Conservation (phyloP, 2,888 invertebrate genomes). For the Aphodius granarius region DNA sequence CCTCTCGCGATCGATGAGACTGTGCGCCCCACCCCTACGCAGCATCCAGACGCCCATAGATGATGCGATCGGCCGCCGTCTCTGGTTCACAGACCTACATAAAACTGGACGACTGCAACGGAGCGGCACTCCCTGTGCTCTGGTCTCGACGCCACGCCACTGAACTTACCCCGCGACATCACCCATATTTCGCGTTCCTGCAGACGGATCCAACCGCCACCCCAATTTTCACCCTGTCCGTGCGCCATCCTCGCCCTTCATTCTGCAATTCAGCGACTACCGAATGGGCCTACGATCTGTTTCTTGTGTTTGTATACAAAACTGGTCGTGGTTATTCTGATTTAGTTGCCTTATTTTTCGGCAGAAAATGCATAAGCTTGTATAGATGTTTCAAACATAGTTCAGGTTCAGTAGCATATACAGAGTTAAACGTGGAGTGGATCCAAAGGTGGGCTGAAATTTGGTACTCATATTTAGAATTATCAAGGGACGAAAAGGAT, state of each 20-base stretch:
- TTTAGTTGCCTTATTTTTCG: background rate
- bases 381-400: no score
- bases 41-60: conserved; percentile 32
- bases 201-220: background rate
- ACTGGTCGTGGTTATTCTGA: background rate
- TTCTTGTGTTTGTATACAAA: background rate
- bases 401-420: no score
- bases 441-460: no score
- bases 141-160: conserved; percentile 1
- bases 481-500: no score
- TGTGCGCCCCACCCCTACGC: conserved; percentile 37
- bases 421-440: no score
- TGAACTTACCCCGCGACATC: background rate
- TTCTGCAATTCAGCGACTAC: background rate
- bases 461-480: no score
- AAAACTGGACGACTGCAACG: conserved; percentile 17
- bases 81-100: conserved; percentile 24
- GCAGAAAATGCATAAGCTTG: no score
- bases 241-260: background rate
- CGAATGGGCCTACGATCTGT: background rate
- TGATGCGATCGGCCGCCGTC: conserved; percentile 18
- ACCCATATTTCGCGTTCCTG: background rate
- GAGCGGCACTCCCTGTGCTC: conserved; percentile 21
- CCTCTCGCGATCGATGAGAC: conserved; percentile 36
- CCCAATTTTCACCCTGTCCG: background rate